phyloP scores from a whole-genome alignment of 2,888 invertebrate species.

The Drosophila prostipennis region DNA sequence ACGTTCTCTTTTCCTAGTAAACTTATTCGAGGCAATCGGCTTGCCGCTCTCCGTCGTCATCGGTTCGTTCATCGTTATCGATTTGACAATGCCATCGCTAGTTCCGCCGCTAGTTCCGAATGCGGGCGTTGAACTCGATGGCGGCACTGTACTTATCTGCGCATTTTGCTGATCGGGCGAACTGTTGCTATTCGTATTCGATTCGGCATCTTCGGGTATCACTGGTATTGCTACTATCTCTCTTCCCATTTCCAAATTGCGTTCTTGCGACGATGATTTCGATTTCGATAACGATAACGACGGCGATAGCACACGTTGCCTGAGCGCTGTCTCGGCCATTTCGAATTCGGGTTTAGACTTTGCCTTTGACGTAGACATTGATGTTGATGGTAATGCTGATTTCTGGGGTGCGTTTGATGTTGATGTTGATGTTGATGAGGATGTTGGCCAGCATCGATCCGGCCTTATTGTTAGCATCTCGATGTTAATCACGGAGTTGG shows the following conservation, averaged over 20 bases:
- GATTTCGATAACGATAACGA: conserved; percentile 35
- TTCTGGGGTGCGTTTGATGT: conserved; percentile 17
- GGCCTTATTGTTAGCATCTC: conserved; percentile 74
- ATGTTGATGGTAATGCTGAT: conserved; percentile 31
- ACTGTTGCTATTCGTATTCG: conserved; percentile 50
- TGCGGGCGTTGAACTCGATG: conserved; percentile 35
- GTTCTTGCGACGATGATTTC: conserved; percentile 22
- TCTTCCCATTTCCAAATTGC: conserved; percentile 15
- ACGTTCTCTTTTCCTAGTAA: conserved; percentile 83
- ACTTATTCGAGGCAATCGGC: conserved; percentile 73
- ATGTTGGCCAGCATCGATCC: conserved; percentile 20
- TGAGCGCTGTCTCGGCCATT: conserved; percentile 54
- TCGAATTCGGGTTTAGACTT: conserved; percentile 40
- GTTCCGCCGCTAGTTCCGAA: conserved; percentile 5
- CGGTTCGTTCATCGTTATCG: conserved; percentile 42
- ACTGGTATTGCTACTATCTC: conserved; percentile 42
- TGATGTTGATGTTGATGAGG: conserved; percentile 10
- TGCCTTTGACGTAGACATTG: conserved; percentile 37
- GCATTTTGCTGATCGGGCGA: conserved; percentile 54
- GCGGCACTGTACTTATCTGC: conserved; percentile 34
- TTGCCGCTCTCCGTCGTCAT: conserved; percentile 21
- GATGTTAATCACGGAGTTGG: conserved; percentile 80
- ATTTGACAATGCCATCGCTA: conserved; percentile 31
- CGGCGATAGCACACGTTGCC: conserved; percentile 60
- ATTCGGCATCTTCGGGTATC: conserved; percentile 76